These are phyloP conservation scores for Amphipyra berbera DNA, from an alignment of 2,888 invertebrate species.

Conservation along the genomic window DNA sequence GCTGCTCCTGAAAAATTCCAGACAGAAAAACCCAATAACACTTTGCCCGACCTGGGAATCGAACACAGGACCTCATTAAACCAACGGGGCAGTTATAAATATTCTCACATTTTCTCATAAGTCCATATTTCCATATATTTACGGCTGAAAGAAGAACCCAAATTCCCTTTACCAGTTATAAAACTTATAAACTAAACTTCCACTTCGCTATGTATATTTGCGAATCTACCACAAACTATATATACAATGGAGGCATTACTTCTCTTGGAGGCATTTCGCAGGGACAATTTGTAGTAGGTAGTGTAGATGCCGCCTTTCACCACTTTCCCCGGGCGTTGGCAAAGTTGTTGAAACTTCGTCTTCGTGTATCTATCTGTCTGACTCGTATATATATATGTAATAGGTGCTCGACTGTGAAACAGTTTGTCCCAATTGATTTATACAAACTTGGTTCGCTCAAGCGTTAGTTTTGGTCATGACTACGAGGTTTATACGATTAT, in stretches of 20 bases:
- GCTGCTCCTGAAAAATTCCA: too few species aligned
- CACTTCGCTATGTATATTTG: conserved; percentile 36
- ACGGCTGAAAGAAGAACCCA: neutral
- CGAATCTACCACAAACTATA: conserved; percentile 14
- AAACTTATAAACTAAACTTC: conserved; percentile 37
- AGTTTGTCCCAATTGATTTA: conserved; percentile 57
- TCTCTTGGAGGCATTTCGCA: conserved; percentile 14
- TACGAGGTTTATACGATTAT: conserved; percentile 12
- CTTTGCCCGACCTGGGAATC: too few species aligned
- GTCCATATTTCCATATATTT: too few species aligned
- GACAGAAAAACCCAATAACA: too few species aligned
- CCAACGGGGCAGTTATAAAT: too few species aligned
- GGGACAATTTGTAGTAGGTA: conserved; percentile 30
- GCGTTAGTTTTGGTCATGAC: conserved; percentile 36
- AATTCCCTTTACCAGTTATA: conserved; percentile 28
- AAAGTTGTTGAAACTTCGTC: conserved; percentile 55
- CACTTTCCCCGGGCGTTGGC: conserved; percentile 51
- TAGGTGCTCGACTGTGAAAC: conserved; percentile 46
- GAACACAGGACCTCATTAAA: too few species aligned
- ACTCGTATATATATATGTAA: conserved; percentile 19
- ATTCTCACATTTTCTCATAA: too few species aligned
- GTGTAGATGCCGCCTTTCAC: conserved; percentile 40
- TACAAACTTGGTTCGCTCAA: conserved; percentile 30
- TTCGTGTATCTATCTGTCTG: conserved; percentile 34
- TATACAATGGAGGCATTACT: conserved; percentile 11